Percentiles rank a stretch among this genome's conserved stretches.
Conservation (phyloP, 2,113 vertebrate species). For the Charadrius vociferus region DNA sequence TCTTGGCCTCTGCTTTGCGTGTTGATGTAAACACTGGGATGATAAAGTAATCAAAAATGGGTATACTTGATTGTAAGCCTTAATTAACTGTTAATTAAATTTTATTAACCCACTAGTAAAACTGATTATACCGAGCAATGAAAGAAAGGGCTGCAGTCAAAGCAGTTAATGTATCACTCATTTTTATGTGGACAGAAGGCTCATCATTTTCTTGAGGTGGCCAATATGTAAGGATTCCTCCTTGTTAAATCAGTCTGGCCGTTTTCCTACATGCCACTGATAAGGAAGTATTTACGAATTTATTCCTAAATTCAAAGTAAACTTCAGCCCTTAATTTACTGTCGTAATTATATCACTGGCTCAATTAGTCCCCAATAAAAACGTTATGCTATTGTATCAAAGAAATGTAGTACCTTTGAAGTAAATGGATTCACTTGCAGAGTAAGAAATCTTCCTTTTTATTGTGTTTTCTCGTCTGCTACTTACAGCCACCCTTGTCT, state of each 20-base stretch:
- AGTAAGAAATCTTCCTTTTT: constrained; percentile 4
- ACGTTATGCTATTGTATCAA: background rate
- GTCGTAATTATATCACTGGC: constrained; percentile 61
- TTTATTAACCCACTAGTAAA: constrained; percentile 59
- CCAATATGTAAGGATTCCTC: background rate
- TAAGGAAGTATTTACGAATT: constrained; percentile 50
- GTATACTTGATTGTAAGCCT: constrained; percentile 5
- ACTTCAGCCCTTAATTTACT: constrained; percentile 55
- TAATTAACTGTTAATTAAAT: constrained; percentile 68
- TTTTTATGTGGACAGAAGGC: constrained; percentile 22
- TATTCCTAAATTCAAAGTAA: constrained; percentile 43
- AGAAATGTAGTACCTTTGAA: constrained; percentile 40
- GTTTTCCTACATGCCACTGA: background rate
- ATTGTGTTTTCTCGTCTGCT: constrained; percentile 3
- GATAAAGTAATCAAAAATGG: constrained; percentile 37
- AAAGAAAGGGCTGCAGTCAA: background rate
- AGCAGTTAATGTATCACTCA: constrained; percentile 22
- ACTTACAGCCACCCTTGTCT: background rate
- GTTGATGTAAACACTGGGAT: background rate
- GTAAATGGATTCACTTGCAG: constrained; percentile 21
- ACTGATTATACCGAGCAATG: background rate
- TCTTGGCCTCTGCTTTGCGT: background rate
- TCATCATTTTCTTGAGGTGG: background rate
- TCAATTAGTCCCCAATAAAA: constrained; percentile 68
- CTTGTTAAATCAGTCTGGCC: background rate